These are phyloP conservation scores for Pyrrhia umbra DNA, from an alignment of 2,888 invertebrate species.

Conservation along the genomic window DNA sequence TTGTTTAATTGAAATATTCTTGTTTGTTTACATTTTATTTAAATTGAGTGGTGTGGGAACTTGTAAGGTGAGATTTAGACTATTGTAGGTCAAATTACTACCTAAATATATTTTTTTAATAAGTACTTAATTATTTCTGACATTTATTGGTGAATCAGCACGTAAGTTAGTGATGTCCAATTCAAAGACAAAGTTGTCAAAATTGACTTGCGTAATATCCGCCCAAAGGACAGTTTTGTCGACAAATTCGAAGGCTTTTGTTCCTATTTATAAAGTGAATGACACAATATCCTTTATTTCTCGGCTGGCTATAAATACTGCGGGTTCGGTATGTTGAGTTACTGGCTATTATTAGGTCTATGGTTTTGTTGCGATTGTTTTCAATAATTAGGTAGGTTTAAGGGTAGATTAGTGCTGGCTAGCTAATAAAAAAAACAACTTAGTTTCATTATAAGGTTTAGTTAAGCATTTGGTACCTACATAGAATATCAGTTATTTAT, in stretches of 20 bases:
- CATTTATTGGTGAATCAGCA: too few relatives aligned
- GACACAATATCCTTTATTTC: slow-evolving; percentile 43
- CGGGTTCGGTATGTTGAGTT: slow-evolving; percentile 17
- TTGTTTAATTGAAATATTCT: slow-evolving; percentile 69
- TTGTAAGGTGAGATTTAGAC: slow-evolving; percentile 2
- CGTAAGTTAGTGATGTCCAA: slow-evolving; percentile 4
- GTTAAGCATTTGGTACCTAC: too few relatives aligned
- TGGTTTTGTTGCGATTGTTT: slow-evolving; percentile 2
- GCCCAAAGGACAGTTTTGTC: slow-evolving; percentile 8
- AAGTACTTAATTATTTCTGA: too few relatives aligned
- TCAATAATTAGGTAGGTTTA: not conserved
- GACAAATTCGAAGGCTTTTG: slow-evolving; percentile 36
- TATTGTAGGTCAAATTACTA: too few relatives aligned
- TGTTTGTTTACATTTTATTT: slow-evolving; percentile 59
- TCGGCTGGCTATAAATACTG: slow-evolving; percentile 46
- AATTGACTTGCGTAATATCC: slow-evolving; percentile 17
- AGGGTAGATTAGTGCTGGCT: not conserved
- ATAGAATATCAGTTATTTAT: too few relatives aligned
- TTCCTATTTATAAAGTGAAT: slow-evolving; percentile 33
- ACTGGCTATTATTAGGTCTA: slow-evolving; percentile 6
- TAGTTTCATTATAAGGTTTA: too few relatives aligned
- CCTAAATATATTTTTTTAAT: too few relatives aligned
- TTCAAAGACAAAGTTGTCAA: slow-evolving; percentile 27
- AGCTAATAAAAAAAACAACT: too few relatives aligned
- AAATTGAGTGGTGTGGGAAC: slow-evolving; percentile 44